A percentile compares a stretch with the other conserved stretches of the same genome.
Conservation (phyloP, 2,797 vertebrate genomes). For the Acropternis orthonyx region DNA sequence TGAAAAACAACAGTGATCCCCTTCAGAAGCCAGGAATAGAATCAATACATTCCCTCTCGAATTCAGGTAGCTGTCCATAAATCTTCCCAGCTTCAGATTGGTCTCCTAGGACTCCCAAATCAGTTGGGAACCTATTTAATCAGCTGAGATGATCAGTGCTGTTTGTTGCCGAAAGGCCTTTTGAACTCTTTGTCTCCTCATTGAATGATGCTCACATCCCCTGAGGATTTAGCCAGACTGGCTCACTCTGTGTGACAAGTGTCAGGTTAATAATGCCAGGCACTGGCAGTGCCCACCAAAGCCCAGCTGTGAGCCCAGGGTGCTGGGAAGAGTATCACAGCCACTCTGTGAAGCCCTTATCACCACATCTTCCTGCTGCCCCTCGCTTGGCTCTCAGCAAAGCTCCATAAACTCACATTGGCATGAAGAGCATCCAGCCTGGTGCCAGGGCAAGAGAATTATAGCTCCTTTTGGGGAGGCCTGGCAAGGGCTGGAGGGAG, state of each 20-base stretch:
- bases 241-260: conserved; percentile 7
- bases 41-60: not conserved
- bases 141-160: conserved; percentile 43
- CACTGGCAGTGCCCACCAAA: not conserved
- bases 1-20: not conserved
- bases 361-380: not conserved
- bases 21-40: conserved; percentile 18
- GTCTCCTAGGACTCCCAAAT: conserved; percentile 57
- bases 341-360: conserved; percentile 36
- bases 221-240: not conserved
- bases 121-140: conserved; percentile 50
- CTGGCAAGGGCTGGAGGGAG: not conserved
- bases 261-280: conserved; percentile 27
- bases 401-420: not conserved
- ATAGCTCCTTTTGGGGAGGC: not conserved
- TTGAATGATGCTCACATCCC: not conserved
- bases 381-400: not conserved
- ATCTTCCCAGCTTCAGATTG: conserved; percentile 33
- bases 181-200: conserved; percentile 26
- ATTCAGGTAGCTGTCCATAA: conserved; percentile 62
- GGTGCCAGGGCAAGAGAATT: not conserved
- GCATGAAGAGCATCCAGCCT: not conserved
- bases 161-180: not conserved
- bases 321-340: not conserved
- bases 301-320: not conserved